A percentile compares a stretch with the other conserved stretches of the same genome.
Conservation (phyloP, 2,113 vertebrate species). For the Cichladusa arquata region DNA sequence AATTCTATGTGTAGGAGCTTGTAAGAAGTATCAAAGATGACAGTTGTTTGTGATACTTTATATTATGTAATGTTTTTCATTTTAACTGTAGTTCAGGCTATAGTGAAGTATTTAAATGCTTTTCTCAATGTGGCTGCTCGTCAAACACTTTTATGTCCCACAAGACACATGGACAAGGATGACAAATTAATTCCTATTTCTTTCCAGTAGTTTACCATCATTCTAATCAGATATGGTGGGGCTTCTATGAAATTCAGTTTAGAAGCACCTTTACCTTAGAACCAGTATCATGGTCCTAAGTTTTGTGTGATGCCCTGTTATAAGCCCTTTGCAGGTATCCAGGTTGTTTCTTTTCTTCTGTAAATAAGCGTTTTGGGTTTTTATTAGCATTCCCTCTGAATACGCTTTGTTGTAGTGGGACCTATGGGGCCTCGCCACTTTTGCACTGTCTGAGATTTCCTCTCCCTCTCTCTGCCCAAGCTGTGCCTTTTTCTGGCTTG, state of each 20-base stretch:
- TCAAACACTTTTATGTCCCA: neutral
- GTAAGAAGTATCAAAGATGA: neutral
- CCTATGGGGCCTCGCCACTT: rapidly evolving
- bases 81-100: neutral
- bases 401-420: rapidly evolving
- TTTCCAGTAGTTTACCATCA: neutral
- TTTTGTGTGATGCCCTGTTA: neutral
- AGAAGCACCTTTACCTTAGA: neutral
- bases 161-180: neutral
- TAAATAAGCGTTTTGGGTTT: neutral
- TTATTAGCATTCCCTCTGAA: neutral
- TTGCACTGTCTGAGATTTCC: neutral
- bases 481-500: neutral
- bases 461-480: neutral
- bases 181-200: neutral
- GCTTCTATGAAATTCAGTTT: neutral
- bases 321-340: neutral
- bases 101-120: neutral
- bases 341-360: neutral
- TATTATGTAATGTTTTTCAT: neutral
- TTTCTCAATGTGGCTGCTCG: neutral
- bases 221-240: neutral
- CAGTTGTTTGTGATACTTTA: neutral
- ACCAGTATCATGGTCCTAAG: neutral
- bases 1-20: neutral